Percentiles rank a stretch among this genome's conserved stretches.
These are phyloP conservation scores for Metacarcinus magister DNA, from an alignment of 2,888 invertebrate species.

Conservation along the genomic window DNA sequence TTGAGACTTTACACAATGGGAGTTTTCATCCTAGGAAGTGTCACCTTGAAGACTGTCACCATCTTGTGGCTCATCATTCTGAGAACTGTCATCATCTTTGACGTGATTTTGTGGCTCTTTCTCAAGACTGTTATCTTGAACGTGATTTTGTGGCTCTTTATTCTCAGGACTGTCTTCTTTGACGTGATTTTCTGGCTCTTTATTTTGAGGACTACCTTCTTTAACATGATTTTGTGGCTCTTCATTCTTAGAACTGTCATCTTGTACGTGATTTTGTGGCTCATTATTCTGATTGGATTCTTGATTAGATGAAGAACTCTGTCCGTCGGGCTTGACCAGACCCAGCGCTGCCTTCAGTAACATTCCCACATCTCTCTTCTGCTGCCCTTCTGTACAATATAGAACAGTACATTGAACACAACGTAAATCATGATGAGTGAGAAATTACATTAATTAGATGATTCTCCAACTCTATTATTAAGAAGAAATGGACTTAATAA, in stretches of 20 bases:
- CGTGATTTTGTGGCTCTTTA: too few species aligned
- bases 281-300: neutral
- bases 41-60: neutral
- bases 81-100: neutral
- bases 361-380: conserved; percentile 78
- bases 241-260: neutral
- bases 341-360: conserved; percentile 80
- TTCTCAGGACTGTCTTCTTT: neutral
- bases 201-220: too few species aligned
- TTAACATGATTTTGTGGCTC: too few species aligned
- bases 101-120: neutral
- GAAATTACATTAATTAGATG: neutral
- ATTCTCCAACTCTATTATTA: too few species aligned
- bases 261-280: neutral
- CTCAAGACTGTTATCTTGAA: too few species aligned
- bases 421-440: neutral
- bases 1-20: neutral
- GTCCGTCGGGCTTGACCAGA: conserved; percentile 69
- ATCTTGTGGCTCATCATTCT: too few species aligned
- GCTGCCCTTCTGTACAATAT: conserved; percentile 54
- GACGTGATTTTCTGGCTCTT: neutral
- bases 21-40: neutral
- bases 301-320: conserved; percentile 28
- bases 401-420: neutral
- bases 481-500: too few species aligned